Percentiles rank a stretch among this genome's conserved stretches.
Evolutionary conservation across 2,113 vertebrate species (phyloP).

Genomic region (Brevimyrus niger): DNA sequence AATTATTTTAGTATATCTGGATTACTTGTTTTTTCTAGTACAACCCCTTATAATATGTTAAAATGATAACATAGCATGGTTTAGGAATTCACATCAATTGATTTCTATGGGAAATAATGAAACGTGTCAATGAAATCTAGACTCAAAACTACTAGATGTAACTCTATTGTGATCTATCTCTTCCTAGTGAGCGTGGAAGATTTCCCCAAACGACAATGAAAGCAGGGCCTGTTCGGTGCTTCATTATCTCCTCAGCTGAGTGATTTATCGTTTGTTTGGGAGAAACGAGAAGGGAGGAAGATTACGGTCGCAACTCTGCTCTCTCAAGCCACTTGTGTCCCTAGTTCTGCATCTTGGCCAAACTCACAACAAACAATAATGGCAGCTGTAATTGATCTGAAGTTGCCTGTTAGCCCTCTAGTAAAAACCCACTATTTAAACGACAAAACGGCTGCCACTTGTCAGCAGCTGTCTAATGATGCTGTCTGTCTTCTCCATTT

Average conservation of each 20-base stretch:
- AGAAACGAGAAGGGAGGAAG: conserved; percentile 68
- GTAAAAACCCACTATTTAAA: conserved; percentile 70
- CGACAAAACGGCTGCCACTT: conserved; percentile 66
- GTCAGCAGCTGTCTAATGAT: conserved; percentile 71
- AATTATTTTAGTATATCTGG: not conserved
- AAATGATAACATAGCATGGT: not conserved
- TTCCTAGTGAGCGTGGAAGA: conserved; percentile 57
- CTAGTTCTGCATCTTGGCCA: conserved; percentile 53
- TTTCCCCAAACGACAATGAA: conserved; percentile 79
- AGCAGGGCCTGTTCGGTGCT: conserved; percentile 68
- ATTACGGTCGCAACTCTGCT: conserved; percentile 71
- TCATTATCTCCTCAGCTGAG: conserved; percentile 81
- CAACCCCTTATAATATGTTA: not conserved
- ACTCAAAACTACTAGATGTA: conserved; percentile 4
- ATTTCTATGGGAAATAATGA: not conserved
- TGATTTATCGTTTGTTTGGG: conserved; percentile 77
- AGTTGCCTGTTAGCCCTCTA: conserved; percentile 63
- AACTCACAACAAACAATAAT: conserved; percentile 65
- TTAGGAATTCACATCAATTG: not conserved
- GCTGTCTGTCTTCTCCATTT: conserved; percentile 72
- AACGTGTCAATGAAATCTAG: conserved; percentile 9
- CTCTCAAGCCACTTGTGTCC: conserved; percentile 50
- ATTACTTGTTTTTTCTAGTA: not conserved
- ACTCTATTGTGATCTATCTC: conserved; percentile 41
- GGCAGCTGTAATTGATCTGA: conserved; percentile 73